Percentiles rank a stretch among this genome's conserved stretches.
Evolutionary conservation across 2,888 invertebrate genomes (phyloP).

Genomic region (Lithophane ornitopus): DNA sequence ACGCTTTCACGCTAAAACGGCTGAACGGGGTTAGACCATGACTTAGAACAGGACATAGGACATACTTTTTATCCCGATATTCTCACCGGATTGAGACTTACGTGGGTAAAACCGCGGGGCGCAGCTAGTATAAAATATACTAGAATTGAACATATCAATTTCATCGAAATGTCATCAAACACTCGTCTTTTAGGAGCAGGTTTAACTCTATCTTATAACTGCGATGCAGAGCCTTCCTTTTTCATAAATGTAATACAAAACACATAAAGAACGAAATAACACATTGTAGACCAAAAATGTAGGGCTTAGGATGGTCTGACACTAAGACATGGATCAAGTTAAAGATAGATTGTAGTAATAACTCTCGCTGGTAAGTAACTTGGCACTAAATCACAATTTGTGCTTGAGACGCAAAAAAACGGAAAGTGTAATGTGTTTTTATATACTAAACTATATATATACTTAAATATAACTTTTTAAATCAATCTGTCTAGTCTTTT

Average conservation of each 20-base stretch:
- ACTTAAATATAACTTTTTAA: no score
- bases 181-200: background rate
- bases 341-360: constrained; percentile 48
- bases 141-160: background rate
- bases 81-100: no score
- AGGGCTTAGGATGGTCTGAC: constrained; percentile 15
- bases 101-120: no score
- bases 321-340: constrained; percentile 36
- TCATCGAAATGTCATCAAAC: background rate
- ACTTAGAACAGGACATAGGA: no score
- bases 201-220: constrained; percentile 2
- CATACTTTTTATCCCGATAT: no score
- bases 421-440: constrained; percentile 9
- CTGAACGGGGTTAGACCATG: no score
- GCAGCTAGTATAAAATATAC: background rate
- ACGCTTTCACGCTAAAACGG: no score
- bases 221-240: background rate
- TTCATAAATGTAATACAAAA: constrained; percentile 17
- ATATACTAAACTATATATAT: no score
- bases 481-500: no score
- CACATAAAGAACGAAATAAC: constrained; percentile 17
- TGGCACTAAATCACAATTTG: constrained; percentile 42
- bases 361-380: constrained; percentile 32
- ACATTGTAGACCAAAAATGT: constrained; percentile 32
- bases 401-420: constrained; percentile 27